Conservation (phyloP, 2,888 invertebrate species). For the Molorchus minor region DNA sequence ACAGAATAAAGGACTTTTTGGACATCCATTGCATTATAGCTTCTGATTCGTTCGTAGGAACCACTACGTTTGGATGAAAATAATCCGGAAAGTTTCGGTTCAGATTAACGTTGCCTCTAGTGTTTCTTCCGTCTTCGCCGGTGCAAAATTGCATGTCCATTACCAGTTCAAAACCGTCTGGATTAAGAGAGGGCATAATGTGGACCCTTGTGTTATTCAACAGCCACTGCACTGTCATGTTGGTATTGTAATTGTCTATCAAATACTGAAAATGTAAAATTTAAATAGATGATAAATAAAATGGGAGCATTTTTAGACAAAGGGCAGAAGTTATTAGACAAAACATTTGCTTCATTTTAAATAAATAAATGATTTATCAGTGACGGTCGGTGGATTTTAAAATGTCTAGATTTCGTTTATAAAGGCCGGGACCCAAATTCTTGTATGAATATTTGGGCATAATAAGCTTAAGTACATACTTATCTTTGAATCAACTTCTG, state of each 20-base stretch:
- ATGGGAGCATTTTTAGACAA: too few species aligned
- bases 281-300: too few species aligned
- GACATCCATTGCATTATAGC: constrained; percentile 70
- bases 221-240: constrained; percentile 67
- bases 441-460: too few species aligned
- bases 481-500: too few species aligned
- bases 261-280: constrained; percentile 61
- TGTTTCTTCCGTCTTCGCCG: constrained; percentile 52
- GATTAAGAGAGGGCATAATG: constrained; percentile 79
- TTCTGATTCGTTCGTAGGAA: constrained; percentile 67
- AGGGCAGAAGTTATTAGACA: too few species aligned
- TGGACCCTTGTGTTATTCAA: constrained; percentile 75
- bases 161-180: constrained; percentile 70
- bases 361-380: too few species aligned
- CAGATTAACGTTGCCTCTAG: constrained; percentile 54
- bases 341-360: too few species aligned
- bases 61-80: constrained; percentile 61
- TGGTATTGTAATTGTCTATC: constrained; percentile 61
- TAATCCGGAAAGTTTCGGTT: constrained; percentile 74
- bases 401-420: too few species aligned
- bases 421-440: too few species aligned
- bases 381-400: too few species aligned
- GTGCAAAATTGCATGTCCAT: too few species aligned
- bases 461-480: too few species aligned
- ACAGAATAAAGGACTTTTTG: constrained; percentile 68